Conservation (phyloP, 1,140 invertebrate genomes). For the Chionoecetes opilio region DNA sequence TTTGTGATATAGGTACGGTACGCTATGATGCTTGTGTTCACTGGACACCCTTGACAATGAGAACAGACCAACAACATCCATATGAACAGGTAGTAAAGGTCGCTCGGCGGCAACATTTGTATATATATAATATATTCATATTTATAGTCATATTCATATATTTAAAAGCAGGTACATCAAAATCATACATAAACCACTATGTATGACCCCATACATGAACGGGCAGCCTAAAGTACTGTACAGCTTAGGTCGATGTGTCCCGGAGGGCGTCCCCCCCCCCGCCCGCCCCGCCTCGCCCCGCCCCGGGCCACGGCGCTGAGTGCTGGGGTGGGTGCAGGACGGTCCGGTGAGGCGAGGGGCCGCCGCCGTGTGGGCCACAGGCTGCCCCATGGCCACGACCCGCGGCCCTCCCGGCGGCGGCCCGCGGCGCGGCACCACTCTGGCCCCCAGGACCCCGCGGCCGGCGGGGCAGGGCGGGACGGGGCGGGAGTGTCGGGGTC, state of each 20-base stretch:
- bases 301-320: not conserved
- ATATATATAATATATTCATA: slow-evolving; percentile 64
- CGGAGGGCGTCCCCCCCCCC: not conserved
- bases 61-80: slow-evolving; percentile 77
- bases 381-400: not conserved
- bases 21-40: slow-evolving; percentile 73
- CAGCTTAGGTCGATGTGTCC: slow-evolving; percentile 60
- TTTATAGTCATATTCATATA: slow-evolving; percentile 64
- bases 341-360: not conserved
- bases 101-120: slow-evolving; percentile 73
- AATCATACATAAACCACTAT: slow-evolving; percentile 78
- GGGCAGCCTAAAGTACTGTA: slow-evolving; percentile 76
- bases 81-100: slow-evolving; percentile 76
- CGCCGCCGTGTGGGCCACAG: not conserved
- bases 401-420: not conserved
- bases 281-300: slow-evolving; percentile 35
- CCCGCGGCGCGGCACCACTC: not conserved
- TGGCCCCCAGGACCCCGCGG: not conserved
- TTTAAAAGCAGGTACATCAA: slow-evolving; percentile 79
- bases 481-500: not conserved
- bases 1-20: no score
- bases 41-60: slow-evolving; percentile 74
- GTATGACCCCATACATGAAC: slow-evolving; percentile 75
- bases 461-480: not conserved
- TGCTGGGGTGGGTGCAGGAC: not conserved